A percentile compares a stretch with the other conserved stretches of the same genome.
phyloP scores from a whole-genome alignment of 2,113 vertebrate species.

The Pseudopipra pipra region DNA sequence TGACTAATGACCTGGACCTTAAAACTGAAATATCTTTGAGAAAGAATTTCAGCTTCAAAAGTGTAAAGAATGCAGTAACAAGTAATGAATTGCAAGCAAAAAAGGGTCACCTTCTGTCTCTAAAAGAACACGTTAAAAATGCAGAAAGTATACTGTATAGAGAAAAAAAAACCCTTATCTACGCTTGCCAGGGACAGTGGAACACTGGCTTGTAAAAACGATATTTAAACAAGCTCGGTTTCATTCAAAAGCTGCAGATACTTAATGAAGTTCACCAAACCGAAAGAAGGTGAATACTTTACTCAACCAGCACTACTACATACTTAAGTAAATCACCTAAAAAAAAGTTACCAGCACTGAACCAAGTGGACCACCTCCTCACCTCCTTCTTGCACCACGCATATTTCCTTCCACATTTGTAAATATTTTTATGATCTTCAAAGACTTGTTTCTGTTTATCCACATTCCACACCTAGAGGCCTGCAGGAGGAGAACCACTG shows the following conservation, averaged over 20 bases:
- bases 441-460: background rate
- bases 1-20: background rate
- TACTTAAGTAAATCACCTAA: background rate
- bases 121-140: background rate
- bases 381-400: background rate
- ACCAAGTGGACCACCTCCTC: background rate
- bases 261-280: background rate
- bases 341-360: background rate
- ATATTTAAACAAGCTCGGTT: background rate
- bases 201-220: background rate
- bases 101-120: background rate
- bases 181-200: background rate
- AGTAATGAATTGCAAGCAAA: background rate
- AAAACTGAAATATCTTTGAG: background rate
- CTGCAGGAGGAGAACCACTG: fast-evolving
- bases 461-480: background rate
- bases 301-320: background rate
- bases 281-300: background rate
- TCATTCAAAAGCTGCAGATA: background rate
- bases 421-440: constrained; percentile 3
- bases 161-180: background rate
- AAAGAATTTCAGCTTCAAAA: background rate
- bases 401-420: background rate
- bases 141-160: background rate
- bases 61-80: background rate